Percentiles rank a stretch among this genome's conserved stretches.
These are phyloP conservation scores for Aleiodes leptofemur DNA, from an alignment of 2,888 invertebrate species.

Conservation along the genomic window DNA sequence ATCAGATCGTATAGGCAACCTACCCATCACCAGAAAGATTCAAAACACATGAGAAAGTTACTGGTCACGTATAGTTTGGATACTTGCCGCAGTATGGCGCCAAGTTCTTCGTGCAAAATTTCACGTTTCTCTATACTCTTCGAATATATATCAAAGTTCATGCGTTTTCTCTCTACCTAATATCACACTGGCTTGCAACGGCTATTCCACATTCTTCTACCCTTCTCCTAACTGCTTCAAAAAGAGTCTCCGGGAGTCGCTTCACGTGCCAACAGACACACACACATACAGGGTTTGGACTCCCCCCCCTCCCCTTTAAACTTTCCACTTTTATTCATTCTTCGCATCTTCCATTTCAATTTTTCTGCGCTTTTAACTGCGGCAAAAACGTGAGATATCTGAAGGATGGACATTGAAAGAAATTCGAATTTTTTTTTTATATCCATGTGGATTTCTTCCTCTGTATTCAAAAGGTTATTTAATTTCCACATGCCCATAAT, in stretches of 20 bases:
- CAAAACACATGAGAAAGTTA: conserved; percentile 65
- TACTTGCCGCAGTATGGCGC: conserved; percentile 74
- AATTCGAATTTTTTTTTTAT: background rate
- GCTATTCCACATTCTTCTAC: conserved; percentile 44
- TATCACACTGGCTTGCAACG: conserved; percentile 67
- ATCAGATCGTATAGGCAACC: conserved; percentile 6
- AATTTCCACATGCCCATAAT: background rate
- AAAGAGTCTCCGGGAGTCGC: conserved; percentile 55
- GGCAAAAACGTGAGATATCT: conserved; percentile 34
- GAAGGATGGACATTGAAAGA: conserved; percentile 11
- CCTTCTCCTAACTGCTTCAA: conserved; percentile 50
- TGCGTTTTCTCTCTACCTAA: conserved; percentile 72
- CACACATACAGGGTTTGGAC: conserved; percentile 26
- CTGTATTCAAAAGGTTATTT: too few species aligned
- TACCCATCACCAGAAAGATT: conserved; percentile 55
- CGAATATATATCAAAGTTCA: conserved; percentile 75
- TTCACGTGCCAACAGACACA: conserved; percentile 61
- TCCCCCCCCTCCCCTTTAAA: conserved; percentile 5
- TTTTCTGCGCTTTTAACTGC: conserved; percentile 70
- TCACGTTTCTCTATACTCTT: conserved; percentile 48
- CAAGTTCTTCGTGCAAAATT: conserved; percentile 51
- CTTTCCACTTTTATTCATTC: conserved; percentile 70
- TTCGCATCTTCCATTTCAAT: conserved; percentile 72
- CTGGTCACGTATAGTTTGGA: conserved; percentile 74
- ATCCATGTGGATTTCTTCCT: too few species aligned